phyloP scores from a whole-genome alignment of 2,888 invertebrate genomes.

The Therioaphis trifolii region DNA sequence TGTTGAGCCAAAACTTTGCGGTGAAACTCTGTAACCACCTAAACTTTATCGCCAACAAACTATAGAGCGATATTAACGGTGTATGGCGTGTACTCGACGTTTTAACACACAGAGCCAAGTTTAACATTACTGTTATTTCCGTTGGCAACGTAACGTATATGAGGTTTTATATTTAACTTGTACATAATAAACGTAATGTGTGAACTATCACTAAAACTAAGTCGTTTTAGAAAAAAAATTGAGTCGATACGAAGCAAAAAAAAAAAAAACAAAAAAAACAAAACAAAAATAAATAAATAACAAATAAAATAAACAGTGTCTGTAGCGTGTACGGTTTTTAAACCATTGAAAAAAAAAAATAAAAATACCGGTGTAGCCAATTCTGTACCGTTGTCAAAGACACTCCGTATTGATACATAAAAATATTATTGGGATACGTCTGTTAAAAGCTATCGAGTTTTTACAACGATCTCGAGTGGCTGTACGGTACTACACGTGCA shows the following conservation, averaged over 20 bases:
- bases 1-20: conserved; percentile 45
- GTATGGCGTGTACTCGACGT: conserved; percentile 57
- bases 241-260: not conserved
- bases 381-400: too few relatives aligned
- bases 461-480: too few relatives aligned
- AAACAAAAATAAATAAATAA: not conserved
- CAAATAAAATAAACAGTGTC: too few relatives aligned
- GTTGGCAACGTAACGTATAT: conserved; percentile 29
- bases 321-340: not conserved
- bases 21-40: conserved; percentile 44
- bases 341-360: too few relatives aligned
- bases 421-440: too few relatives aligned
- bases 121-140: conserved; percentile 58
- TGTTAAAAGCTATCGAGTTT: too few relatives aligned
- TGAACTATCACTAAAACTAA: not conserved
- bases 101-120: conserved; percentile 56
- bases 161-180: conserved; percentile 35
- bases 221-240: not conserved
- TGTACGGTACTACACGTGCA: too few relatives aligned
- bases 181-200: not conserved
- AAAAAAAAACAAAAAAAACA: too few relatives aligned
- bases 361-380: too few relatives aligned
- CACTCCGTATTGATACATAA: too few relatives aligned
- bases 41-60: conserved; percentile 56
- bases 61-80: conserved; percentile 44